phyloP scores from a whole-genome alignment of 2,888 invertebrate species.

The Phytoseiulus persimilis region DNA sequence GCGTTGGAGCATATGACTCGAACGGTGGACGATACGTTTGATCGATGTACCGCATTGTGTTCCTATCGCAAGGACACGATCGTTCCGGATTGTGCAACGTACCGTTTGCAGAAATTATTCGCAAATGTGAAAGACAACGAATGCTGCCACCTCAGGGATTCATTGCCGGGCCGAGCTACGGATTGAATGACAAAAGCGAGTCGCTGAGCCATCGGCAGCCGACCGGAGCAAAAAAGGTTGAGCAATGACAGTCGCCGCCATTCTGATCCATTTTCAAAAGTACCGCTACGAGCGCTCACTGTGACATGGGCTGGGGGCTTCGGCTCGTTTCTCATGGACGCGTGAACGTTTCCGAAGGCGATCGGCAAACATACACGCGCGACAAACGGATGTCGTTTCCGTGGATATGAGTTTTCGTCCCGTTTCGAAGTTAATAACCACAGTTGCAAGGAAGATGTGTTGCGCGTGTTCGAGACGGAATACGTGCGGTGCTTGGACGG shows the following conservation, averaged over 20 bases:
- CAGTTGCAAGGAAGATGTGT: no score
- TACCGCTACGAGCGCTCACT: background rate
- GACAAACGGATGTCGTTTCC: background rate
- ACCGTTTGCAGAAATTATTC: background rate
- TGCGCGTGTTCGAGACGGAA: no score
- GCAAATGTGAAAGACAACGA: background rate
- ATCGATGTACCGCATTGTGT: background rate
- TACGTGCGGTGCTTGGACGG: no score
- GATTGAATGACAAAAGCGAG: background rate
- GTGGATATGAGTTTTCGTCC: no score
- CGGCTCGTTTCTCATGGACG: background rate
- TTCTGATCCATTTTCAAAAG: background rate
- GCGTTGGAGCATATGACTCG: no score
- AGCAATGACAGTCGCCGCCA: background rate
- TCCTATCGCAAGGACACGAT: background rate
- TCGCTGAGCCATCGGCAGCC: background rate
- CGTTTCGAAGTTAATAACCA: no score
- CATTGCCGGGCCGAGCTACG: background rate
- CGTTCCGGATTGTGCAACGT: background rate
- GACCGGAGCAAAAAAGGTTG: background rate
- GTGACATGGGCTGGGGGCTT: background rate
- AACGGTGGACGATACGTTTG: background rate
- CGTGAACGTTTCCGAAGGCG: background rate
- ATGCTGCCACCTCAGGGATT: background rate
- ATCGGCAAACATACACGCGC: background rate